Percentiles rank a stretch among this genome's conserved stretches.
Conservation (phyloP, 2,113 vertebrate genomes). For the Myotis brandtii region DNA sequence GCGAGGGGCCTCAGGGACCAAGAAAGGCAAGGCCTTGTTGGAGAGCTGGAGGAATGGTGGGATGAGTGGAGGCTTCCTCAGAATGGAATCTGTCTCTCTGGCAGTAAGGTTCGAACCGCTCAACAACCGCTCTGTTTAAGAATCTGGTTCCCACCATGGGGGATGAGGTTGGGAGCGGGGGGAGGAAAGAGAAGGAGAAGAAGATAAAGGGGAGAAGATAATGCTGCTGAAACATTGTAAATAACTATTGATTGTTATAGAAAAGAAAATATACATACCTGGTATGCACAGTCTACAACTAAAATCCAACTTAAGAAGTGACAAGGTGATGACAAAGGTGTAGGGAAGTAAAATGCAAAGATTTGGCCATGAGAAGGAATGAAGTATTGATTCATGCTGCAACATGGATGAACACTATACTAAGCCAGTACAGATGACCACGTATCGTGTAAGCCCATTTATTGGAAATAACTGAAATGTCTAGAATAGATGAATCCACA, state of each 20-base stretch:
- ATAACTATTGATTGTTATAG: neutral
- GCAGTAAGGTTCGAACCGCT: neutral
- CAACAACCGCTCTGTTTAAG: rapidly evolving
- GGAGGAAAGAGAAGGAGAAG: too few species aligned
- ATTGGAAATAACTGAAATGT: neutral
- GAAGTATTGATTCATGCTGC: rapidly evolving
- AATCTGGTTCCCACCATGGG: neutral
- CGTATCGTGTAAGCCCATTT: rapidly evolving
- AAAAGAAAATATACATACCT: neutral
- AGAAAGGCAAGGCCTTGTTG: neutral
- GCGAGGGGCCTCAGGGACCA: neutral
- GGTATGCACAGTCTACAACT: neutral
- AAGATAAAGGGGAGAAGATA: neutral
- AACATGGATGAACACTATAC: too few species aligned
- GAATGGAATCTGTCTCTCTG: neutral
- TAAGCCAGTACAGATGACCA: neutral
- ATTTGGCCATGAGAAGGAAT: neutral
- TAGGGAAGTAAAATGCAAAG: too few species aligned
- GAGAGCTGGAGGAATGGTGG: neutral
- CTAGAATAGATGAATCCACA: neutral
- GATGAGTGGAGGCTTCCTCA: neutral
- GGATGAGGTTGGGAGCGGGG: rapidly evolving
- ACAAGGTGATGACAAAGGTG: neutral
- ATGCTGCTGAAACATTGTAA: neutral
- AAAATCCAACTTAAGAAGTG: neutral